phyloP scores from a whole-genome alignment of 2,113 vertebrate species.

The Raja brachyura region DNA sequence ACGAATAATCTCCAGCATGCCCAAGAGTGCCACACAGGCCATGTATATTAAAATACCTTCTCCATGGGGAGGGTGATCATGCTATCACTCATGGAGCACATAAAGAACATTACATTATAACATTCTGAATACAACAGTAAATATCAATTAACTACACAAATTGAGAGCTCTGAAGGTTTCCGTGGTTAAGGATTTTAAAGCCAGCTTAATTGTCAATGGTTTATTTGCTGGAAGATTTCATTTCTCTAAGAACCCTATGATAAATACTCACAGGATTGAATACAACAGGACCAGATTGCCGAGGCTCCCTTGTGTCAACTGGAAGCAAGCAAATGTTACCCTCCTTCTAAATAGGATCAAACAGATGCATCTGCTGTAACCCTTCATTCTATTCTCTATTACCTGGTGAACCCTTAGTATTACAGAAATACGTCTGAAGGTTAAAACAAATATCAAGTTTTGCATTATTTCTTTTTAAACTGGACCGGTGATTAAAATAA shows the following conservation, averaged over 20 bases:
- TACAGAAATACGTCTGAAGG: slow-evolving; percentile 8
- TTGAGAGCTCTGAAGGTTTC: background rate
- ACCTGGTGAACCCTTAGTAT: slow-evolving; percentile 18
- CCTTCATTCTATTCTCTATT: slow-evolving; percentile 7
- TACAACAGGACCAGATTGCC: slow-evolving; percentile 18
- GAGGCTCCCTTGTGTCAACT: slow-evolving; percentile 21
- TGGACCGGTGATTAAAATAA: background rate
- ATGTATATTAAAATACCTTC: slow-evolving; percentile 40
- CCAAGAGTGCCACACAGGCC: slow-evolving; percentile 51
- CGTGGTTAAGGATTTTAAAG: background rate
- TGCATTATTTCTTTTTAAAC: background rate
- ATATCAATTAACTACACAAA: slow-evolving; percentile 20
- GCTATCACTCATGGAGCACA: slow-evolving; percentile 3
- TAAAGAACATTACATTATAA: slow-evolving; percentile 12
- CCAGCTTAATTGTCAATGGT: background rate
- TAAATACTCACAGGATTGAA: slow-evolving; percentile 11
- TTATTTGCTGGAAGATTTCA: background rate
- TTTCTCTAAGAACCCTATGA: slow-evolving; percentile 6
- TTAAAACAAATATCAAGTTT: background rate
- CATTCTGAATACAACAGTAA: background rate
- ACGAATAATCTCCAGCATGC: slow-evolving; percentile 58
- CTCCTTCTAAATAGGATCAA: background rate
- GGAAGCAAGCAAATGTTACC: slow-evolving; percentile 27
- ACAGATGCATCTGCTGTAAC: slow-evolving; percentile 7
- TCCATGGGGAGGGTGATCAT: slow-evolving; percentile 39